Base-by-base conservation (phyloP, 2,113 vertebrate genomes). In the Vulpes ferrilata region DNA sequence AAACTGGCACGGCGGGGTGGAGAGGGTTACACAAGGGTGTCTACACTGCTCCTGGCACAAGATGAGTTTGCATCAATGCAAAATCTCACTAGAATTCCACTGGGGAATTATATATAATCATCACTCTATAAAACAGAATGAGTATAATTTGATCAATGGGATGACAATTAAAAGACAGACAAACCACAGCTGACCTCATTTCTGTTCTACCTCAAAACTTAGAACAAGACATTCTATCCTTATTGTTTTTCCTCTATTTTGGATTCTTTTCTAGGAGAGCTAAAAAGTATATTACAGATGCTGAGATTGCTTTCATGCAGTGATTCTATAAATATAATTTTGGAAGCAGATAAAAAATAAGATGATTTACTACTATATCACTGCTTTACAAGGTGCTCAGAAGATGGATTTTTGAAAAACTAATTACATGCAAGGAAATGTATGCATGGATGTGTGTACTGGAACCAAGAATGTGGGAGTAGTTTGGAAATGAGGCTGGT, bases 71-170 rank as follows among this genome's bases (percentile, higher is more conserved):
- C 78, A 76, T 7, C 7, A 8, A 7, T 79, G 51, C 5, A 2
- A 84, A 92, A 81, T 81, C 91, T 43, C 13, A 73, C 22, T 83
- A 73, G 12, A 73, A 64, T 88, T 82, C 43, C 84, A 65, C 43
- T 16, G 15, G 59, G 32, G 53, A 94, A 60, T 73, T 84, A 2
- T 57, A 38, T 22, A 22, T 53, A 67, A 89, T 53, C 69, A 81
- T 8, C 25, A 59, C 9, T 30, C 53, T 69, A 5, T 67, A 91
- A 96, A 94, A 82, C 19, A 15, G 43, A 81, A 59, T 60, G 62
- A 69, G 20, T 67, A 87, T 74, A 64, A 71, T 38, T 85, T 62
- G 27, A 93, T 80, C 69, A 79, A n/a, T 69, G 60, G 19, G 20
- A 82, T 76, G 74, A 32, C 32, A 93, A 82, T 93, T 38, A 90